These are phyloP conservation scores for Dolichoris vasculosae DNA, from an alignment of 1,140 invertebrate species.

Conservation along the genomic window DNA sequence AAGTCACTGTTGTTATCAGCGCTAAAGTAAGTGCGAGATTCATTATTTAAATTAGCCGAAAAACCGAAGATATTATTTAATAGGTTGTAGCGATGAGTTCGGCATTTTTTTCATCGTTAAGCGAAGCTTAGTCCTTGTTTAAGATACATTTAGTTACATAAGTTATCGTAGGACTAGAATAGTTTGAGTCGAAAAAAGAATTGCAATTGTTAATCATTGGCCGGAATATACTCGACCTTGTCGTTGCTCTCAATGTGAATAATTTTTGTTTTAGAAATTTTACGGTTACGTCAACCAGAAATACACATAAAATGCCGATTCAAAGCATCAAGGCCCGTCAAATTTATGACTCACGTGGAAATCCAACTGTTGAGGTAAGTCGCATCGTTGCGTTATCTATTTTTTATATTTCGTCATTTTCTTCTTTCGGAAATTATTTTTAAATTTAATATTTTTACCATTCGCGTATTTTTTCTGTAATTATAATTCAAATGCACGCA, in stretches of 20 bases:
- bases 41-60: background rate
- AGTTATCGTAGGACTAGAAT: background rate
- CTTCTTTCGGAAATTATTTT: too few relatives aligned
- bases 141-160: conserved; percentile 45
- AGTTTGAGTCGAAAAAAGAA: conserved; percentile 27
- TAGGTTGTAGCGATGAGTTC: background rate
- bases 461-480: background rate
- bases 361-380: conserved; percentile 95
- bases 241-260: background rate
- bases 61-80: background rate
- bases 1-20: conserved; percentile 51
- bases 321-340: conserved; percentile 94
- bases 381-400: background rate
- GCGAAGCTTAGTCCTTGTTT: background rate
- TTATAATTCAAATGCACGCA: background rate
- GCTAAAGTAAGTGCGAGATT: conserved; percentile 33
- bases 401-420: too few relatives aligned
- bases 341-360: conserved; percentile 99
- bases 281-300: conserved; percentile 56
- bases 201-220: background rate
- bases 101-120: background rate
- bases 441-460: too few relatives aligned
- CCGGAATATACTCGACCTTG: conserved; percentile 38
- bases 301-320: conserved; percentile 80
- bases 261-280: conserved; percentile 44